phyloP scores from a whole-genome alignment of 2,888 invertebrate genomes.

The Erpobdella octoculata region DNA sequence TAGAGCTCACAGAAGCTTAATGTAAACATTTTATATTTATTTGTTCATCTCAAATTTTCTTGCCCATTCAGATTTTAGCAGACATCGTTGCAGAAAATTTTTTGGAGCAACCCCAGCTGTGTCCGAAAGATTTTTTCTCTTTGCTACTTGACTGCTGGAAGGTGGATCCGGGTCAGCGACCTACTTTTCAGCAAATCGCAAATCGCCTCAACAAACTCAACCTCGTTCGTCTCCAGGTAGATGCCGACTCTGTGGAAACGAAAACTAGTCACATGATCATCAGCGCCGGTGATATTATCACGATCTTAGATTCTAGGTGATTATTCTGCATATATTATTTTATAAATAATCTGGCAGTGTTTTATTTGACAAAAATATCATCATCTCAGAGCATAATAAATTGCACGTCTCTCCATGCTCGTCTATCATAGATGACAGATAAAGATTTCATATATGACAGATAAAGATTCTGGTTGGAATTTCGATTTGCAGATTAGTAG shows the following conservation, averaged over 20 bases:
- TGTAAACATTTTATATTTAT: no score
- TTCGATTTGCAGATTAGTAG: no score
- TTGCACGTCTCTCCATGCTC: no score
- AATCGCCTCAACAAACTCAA: slow-evolving; percentile 65
- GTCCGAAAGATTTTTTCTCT: slow-evolving; percentile 81
- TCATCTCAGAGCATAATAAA: no score
- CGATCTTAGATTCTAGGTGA: background rate
- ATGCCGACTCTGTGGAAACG: background rate
- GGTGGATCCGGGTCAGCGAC: slow-evolving; percentile 77
- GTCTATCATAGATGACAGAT: no score
- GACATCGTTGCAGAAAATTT: slow-evolving; percentile 30
- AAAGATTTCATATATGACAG: no score
- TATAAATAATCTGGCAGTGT: background rate
- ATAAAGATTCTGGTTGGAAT: no score
- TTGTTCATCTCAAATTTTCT: background rate
- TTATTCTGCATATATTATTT: background rate
- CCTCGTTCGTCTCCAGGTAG: background rate
- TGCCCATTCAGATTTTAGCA: no score
- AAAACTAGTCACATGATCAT: background rate
- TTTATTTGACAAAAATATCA: background rate
- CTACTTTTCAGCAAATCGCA: slow-evolving; percentile 78
- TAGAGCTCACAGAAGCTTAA: no score
- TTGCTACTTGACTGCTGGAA: slow-evolving; percentile 94
- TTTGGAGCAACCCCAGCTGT: slow-evolving; percentile 67
- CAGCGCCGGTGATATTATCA: background rate